Evolutionary conservation across 1,140 invertebrate species (phyloP), one percentile per base, ranked within the genome.

Genomic region (Tetragnatha versicolor): DNA sequence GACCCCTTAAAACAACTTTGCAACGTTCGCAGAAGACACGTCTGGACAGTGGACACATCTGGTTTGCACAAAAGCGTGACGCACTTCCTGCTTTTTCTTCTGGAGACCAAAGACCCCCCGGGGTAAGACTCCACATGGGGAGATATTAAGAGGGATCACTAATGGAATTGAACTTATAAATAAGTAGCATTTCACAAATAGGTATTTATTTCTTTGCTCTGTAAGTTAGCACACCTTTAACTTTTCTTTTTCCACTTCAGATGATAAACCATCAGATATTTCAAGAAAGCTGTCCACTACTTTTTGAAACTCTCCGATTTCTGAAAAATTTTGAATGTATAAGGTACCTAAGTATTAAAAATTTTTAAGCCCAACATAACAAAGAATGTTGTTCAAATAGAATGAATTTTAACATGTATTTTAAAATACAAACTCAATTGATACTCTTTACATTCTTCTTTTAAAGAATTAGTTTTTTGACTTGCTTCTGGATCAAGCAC

Each of bases 221-320:
- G n/a, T n/a, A 20, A 53, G 14, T 53, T 9, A 31, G 33, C 53
- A 72, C 82, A 87, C 87, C 83, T 86, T 91, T 88, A 95, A 93
- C 89, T 94, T 95, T 86, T 94, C 91, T 81, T 89, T 92, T 83
- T 95, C 93, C 0, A 96, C 93, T 84, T 93, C 90, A 80, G 90
- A 89, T 0, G 90, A 90, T 45, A 94, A 87, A 68, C 89, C 88
- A 80, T 92, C 91, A 42, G 93, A 87, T 76, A 93, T 89, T 66
- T 89, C 86, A 79, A 95, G 90, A 82, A 95, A 92, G 42, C 90
- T 89, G 68, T 91, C 90, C 1, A 93, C 90, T 77, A 92, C 91
- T 84, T 91, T 92, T 82, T 93, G 90, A 86, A 95, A 94, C 63
- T 93, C 91, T 51, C 88, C 88, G 49, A 93, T 92, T 88, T 92